A percentile compares a stretch with the other conserved stretches of the same genome.
Conservation (phyloP, 2,888 invertebrate species). For the Villa cingulata region DNA sequence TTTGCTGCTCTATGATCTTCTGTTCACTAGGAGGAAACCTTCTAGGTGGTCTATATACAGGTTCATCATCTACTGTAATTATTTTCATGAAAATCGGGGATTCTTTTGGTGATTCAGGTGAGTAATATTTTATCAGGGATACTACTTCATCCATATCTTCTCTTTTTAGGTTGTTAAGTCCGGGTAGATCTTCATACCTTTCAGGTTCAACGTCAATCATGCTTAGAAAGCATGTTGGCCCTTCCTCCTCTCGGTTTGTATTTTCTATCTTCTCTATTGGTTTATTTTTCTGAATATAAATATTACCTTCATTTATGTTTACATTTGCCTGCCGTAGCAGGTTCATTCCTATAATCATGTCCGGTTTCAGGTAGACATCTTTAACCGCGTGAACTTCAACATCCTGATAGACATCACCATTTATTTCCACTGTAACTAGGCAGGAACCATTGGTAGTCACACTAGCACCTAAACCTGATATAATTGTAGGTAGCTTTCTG, state of each 20-base stretch:
- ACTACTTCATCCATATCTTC: too few relatives aligned
- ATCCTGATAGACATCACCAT: background rate
- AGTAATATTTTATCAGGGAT: too few relatives aligned
- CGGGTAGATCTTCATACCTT: too few relatives aligned
- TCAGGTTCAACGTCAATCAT: background rate
- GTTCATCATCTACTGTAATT: too few relatives aligned
- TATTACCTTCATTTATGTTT: background rate
- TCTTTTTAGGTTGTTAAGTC: too few relatives aligned
- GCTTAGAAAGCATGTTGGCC: background rate
- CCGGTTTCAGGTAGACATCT: background rate
- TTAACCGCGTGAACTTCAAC: conserved; percentile 1
- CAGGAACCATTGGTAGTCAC: conserved; percentile 1
- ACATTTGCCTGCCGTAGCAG: background rate
- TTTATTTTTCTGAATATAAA: conserved; percentile 7
- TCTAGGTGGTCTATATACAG: too few relatives aligned
- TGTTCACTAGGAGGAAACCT: too few relatives aligned
- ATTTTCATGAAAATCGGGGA: too few relatives aligned
- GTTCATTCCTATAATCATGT: conserved; percentile 6
- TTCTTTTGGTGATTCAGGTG: too few relatives aligned
- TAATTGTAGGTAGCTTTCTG: background rate
- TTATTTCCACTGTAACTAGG: background rate
- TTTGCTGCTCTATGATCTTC: conserved; percentile 8
- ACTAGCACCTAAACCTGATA: too few relatives aligned
- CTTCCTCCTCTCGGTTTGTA: background rate
- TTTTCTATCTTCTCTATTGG: background rate